Base-by-base conservation (phyloP, 2,797 vertebrate species). In the Poeciliopsis turneri region DNA sequence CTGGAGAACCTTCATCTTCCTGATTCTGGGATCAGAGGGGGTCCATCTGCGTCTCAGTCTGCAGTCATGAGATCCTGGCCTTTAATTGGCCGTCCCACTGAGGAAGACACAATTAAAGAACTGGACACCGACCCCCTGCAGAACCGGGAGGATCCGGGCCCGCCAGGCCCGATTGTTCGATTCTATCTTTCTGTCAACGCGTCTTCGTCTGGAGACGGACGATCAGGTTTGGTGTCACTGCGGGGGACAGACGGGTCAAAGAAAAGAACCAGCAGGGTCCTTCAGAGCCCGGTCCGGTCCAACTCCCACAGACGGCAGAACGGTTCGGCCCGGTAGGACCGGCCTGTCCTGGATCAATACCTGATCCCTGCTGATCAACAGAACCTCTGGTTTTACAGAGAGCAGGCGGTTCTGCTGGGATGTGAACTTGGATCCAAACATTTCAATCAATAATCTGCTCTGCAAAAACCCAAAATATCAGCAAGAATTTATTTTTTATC, bases 151-250 rank as follows among this genome's bases (percentile, higher is more conserved):
- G 49, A 59, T 79, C 81, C 66, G 20, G 61, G 69, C 64, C 61
- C 41, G 55, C 4, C 79, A 83, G 78, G 69, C 46, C 9, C 20
- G 49, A 84, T 73, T 72, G 70, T 88, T 83, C 55, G 55, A 78
- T 30, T 82, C 73, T 45, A 23, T 75, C 66, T 33, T 59, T 51
- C 87, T 85, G 76, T 90, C 89, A 90, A 72, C 85, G 75, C 30
- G 1, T 66, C 57, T 45, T n/a, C 6, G 4, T 72, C 66, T 72
- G 47, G 15, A 83, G 76, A 53, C 18, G 0, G 15, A 25, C 6
- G 51, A 51, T 76, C 64, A 73, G 78, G 77, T 83, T 84, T 75
- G 5, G 83, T 92, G 82, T 90, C 89, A 64, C 83, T 16, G 80
- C 53, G 18, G 86, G 87, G 71, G 89, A 78, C 33, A 64, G 89